Evolutionary conservation across 2,113 vertebrate genomes (phyloP).

Genomic region (Sebastes schlegelii): DNA sequence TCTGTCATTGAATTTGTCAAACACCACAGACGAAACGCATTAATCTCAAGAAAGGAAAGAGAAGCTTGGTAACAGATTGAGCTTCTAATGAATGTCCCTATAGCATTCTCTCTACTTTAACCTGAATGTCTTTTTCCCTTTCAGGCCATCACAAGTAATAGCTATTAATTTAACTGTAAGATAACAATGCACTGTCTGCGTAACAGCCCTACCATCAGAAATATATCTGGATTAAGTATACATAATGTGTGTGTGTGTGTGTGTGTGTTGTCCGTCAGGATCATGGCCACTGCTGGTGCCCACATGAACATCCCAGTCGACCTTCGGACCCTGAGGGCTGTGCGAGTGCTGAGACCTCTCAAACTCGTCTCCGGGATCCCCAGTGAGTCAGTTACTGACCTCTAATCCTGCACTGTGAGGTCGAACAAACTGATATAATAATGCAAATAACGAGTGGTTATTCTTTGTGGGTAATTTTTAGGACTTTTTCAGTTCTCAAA

Average conservation of each 20-base stretch:
- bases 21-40: conserved; percentile 24
- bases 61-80: conserved; percentile 34
- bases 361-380: conserved; percentile 99
- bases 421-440: not conserved
- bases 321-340: conserved; percentile 95
- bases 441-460: not conserved
- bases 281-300: conserved; percentile 94
- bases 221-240: not conserved
- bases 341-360: conserved; percentile 94
- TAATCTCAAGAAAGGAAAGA: conserved; percentile 21
- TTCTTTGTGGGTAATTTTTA: not conserved
- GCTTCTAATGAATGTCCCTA: conserved; percentile 29
- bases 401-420: not conserved
- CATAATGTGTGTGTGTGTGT: conserved; percentile 26
- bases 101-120: conserved; percentile 37
- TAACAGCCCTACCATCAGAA: not conserved
- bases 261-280: conserved; percentile 82
- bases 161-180: not conserved
- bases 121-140: conserved; percentile 24
- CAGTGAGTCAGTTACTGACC: conserved; percentile 86
- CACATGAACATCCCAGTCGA: conserved; percentile 99
- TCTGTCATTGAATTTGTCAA: conserved; percentile 25
- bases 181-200: not conserved
- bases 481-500: not conserved
- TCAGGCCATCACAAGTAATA: conserved; percentile 23